Evolutionary conservation across 2,797 vertebrate species (phyloP), one percentile per base, ranked within the genome.

Genomic region (Phrynocephalus forsythii): DNA sequence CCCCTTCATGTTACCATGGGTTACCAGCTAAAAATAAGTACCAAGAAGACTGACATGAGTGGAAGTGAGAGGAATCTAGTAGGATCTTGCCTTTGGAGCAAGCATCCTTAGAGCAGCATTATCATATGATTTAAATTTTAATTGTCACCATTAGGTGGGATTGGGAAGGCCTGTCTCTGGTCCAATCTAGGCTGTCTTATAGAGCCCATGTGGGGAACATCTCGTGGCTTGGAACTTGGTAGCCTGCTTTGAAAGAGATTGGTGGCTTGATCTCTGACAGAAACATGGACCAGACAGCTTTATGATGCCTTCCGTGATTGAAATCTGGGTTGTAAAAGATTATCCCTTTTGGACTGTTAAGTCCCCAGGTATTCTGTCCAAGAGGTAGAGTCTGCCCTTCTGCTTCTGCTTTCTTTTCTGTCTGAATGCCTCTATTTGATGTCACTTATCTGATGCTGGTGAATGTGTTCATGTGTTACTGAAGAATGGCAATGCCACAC

Each of bases 401-500:
- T 75, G 22, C 33, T 44, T 76, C 73, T 76, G 38, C 60, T 63
- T 63, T 63, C 60, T 63, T 18, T 63, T 63, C 60, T 15, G 30
- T 72, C 75, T 88, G 67, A 83, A 60, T 83, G 50, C 72, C 7
- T 88, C 72, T 85, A 69, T 84, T 81, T 85, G 83, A 88, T 30
- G 71, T 30, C 71, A 33, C 71, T 88, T 85, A 88, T 85, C 87
- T 88, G 87, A 88, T 85, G 68, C 24, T 85, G 78, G 79, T 68
- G 79, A 76, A 69, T 18, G 71, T 88, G 63, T 82, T 88, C 83
- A 68, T 85, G 48, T 85, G 87, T 44, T 85, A 82, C 60, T 69
- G 79, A 85, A 88, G 87, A 88, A 88, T 85, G 79, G 83, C 83
- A 88, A 56, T 85, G 79, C 87, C 83, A 88, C 83, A 85, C 76